phyloP scores from a whole-genome alignment of 2,797 vertebrate species.

The Lepilemur septentrionalis region DNA sequence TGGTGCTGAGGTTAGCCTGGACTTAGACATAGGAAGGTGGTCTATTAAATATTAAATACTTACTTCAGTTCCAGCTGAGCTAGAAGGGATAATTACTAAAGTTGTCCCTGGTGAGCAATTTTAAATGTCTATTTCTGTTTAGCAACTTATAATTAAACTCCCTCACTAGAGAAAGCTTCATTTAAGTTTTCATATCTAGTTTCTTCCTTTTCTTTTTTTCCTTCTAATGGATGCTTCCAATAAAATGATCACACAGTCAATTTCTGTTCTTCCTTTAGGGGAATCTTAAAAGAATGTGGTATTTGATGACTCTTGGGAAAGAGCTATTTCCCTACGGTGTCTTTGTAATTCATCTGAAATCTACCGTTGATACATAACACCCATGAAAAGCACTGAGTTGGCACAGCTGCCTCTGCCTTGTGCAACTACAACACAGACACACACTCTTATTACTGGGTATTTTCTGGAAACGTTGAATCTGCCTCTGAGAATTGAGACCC shows the following conservation, averaged over 20 bases:
- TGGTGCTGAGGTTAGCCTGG: background rate
- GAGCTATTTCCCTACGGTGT: rapidly evolving
- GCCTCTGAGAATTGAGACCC: background rate
- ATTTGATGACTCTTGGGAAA: background rate
- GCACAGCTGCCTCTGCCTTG: background rate
- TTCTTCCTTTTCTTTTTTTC: background rate
- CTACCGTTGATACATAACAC: background rate
- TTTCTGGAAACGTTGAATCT: background rate
- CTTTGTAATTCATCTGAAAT: background rate
- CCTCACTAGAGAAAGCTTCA: background rate
- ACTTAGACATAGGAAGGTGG: background rate
- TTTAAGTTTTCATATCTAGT: background rate
- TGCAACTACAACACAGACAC: background rate
- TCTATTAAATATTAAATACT: background rate
- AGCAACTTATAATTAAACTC: background rate
- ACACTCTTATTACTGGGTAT: background rate
- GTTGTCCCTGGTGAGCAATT: background rate
- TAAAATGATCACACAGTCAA: background rate
- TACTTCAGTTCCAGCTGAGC: background rate
- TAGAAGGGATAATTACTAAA: background rate
- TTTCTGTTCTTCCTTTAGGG: background rate
- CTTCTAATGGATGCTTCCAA: background rate
- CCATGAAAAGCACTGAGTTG: background rate
- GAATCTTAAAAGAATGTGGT: background rate
- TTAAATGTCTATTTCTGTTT: background rate